Base-by-base conservation (phyloP, 2,113 vertebrate genomes). In the Noctilio leporinus region DNA sequence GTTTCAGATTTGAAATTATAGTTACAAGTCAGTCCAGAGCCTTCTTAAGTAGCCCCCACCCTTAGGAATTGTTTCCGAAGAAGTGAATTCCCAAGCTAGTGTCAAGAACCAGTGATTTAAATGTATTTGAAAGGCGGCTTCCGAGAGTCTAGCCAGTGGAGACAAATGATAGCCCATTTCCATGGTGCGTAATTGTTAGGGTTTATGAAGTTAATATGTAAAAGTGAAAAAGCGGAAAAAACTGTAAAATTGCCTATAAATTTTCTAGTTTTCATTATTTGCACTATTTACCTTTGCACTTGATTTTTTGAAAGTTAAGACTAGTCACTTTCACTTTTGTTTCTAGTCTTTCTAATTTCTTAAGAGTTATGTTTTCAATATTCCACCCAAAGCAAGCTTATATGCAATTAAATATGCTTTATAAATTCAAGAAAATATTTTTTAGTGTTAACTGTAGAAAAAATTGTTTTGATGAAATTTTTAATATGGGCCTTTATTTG, bases 221-320 rank as follows among this genome's bases (percentile, higher is more conserved):
- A 93, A 97, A 96, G 75, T 95, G 92, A 73, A 97, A 93, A 96
- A 92, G 96, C 96, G 96, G 94, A 89, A 96, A 92, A 96, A 93
- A 93, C 62, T 91, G 57, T 92, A 96, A 95, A 97, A 89, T 96
- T 97, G 96, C 92, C 96, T 97, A 93, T 96, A 95, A 94, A 86
- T 89, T 94, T 92, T 93, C 78, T 92, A 97, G 64, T 97, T 97
- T 97, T 95, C 88, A 96, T 97, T 96, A 94, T 97, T 97, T 97
- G 97, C 96, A 97, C 97, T 97, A 97, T 93, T 96, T 96, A 95
- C 95, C 97, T 96, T 97, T 97, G 96, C 96, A 97, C 97, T 97
- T 97, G 88, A 95, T 95, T 96, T 97, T 97, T 91, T 96, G 91
- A 95, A 96, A 96, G 75, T 95, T 94, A 97, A 96, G 96, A 92